Base-by-base conservation (phyloP, 1,140 invertebrate species). In the Drosophila arawakana region DNA sequence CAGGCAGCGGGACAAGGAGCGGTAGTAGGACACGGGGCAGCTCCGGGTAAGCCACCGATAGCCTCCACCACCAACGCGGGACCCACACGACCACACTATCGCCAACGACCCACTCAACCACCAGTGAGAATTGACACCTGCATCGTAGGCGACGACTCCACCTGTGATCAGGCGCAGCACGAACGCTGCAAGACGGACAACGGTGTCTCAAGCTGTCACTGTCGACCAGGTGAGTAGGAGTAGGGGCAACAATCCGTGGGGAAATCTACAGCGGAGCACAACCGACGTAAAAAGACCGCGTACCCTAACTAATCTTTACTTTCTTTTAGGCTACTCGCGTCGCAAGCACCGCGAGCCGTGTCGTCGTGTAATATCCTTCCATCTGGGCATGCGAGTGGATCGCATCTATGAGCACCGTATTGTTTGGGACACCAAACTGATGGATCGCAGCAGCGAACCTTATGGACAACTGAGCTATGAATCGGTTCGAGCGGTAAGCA, bases 71-170 rank as follows among this genome's bases (percentile, higher is more conserved):
- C 92, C 49, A 69, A 93, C 61, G 75, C 88, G 4, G 81, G 76
- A 30, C 81, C 90, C 50, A 89, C 90, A 88, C 81, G 94, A 60
- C 94, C 94, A 1, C 91, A 93, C 11, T 95, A 93, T 77, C 92
- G 93, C 2, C 93, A 93, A 76, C 92, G 94, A 76, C 94, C 95
- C 2, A 94, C 93, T 0, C 95, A 95, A 72, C 95, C 95, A 15
- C 94, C 95, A 0, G 95, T 96, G 0, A 91, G 97, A 79, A 98
- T 98, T 63, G 97, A 98, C 91, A 98, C 97, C 8, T 98, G 97
- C 81, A 98, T 98, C 25, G 97, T 98, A 1, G 97, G 97, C 2
- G 97, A 98, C 77, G 96, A 97, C 77, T 96, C 96, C n/a, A 98
- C 97, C 0, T 98, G 97, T 81, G 97, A 98, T 83, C 94, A 95